These are phyloP conservation scores for Drosophila mettleri DNA, from an alignment of 2,888 invertebrate species.

Conservation along the genomic window DNA sequence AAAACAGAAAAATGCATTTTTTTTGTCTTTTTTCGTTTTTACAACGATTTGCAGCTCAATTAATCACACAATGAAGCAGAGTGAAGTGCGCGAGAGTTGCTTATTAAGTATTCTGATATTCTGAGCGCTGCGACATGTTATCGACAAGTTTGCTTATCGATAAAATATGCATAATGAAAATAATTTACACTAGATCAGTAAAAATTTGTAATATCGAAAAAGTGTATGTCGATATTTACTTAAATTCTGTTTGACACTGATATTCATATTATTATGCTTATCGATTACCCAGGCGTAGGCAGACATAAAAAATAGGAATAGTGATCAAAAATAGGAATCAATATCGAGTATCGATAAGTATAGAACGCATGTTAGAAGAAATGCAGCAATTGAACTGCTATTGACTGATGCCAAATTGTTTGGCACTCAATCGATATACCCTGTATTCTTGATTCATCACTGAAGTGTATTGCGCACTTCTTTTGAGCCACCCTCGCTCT, in stretches of 20 bases:
- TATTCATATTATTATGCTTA: not conserved
- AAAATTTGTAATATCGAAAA: not conserved
- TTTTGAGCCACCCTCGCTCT: slow-evolving; percentile 15
- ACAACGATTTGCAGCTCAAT: slow-evolving; percentile 55
- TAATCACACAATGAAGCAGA: slow-evolving; percentile 51
- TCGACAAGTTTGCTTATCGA: too few species aligned
- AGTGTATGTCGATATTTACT: not conserved
- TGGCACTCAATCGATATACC: not conserved
- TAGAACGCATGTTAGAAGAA: too few species aligned
- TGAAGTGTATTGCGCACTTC: not conserved
- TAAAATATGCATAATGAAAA: too few species aligned
- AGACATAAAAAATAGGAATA: too few species aligned
- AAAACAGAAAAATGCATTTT: slow-evolving; percentile 53
- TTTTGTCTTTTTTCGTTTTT: slow-evolving; percentile 15
- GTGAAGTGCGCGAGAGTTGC: slow-evolving; percentile 18
- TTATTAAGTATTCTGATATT: not conserved
- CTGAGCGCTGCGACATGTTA: too few species aligned
- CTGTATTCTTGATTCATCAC: not conserved
- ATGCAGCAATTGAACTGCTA: too few species aligned
- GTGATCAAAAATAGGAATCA: too few species aligned
- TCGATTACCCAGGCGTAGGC: not conserved
- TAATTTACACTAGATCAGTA: too few species aligned
- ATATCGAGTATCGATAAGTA: too few species aligned
- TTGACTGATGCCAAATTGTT: too few species aligned
- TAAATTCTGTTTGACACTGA: too few species aligned